phyloP scores from a whole-genome alignment of 2,888 invertebrate species.

The Watsonalla cultraria region DNA sequence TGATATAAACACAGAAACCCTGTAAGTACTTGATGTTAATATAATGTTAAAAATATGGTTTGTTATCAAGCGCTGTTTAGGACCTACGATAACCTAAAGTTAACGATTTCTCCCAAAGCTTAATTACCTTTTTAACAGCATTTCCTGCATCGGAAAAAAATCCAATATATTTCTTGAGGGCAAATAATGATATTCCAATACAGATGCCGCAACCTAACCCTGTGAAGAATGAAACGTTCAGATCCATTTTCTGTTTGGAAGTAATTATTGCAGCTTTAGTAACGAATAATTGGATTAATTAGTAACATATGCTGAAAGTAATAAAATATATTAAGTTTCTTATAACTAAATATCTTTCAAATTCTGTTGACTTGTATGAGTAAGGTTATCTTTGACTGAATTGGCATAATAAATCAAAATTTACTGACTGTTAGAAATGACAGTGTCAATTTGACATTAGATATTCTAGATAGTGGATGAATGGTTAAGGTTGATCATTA shows the following conservation, averaged over 20 bases:
- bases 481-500: too few relatives aligned
- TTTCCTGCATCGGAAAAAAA: constrained; percentile 32
- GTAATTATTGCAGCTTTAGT: constrained; percentile 35
- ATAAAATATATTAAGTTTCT: too few relatives aligned
- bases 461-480: too few relatives aligned
- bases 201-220: constrained; percentile 69
- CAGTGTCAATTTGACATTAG: too few relatives aligned
- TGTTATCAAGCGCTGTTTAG: not conserved
- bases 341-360: too few relatives aligned
- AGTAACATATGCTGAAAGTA: too few relatives aligned
- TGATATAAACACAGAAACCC: too few relatives aligned
- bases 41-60: constrained; percentile 3
- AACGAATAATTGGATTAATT: not conserved
- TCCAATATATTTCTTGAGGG: constrained; percentile 48
- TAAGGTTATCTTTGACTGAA: not conserved
- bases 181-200: constrained; percentile 63
- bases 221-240: constrained; percentile 55
- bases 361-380: too few relatives aligned
- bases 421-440: too few relatives aligned
- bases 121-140: constrained; percentile 43
- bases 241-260: constrained; percentile 55
- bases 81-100: too few relatives aligned
- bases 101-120: not conserved
- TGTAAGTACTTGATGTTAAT: not conserved
- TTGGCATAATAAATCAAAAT: not conserved